These are phyloP conservation scores for Capromys pilorides DNA, from an alignment of 2,797 vertebrate species.

Conservation along the genomic window DNA sequence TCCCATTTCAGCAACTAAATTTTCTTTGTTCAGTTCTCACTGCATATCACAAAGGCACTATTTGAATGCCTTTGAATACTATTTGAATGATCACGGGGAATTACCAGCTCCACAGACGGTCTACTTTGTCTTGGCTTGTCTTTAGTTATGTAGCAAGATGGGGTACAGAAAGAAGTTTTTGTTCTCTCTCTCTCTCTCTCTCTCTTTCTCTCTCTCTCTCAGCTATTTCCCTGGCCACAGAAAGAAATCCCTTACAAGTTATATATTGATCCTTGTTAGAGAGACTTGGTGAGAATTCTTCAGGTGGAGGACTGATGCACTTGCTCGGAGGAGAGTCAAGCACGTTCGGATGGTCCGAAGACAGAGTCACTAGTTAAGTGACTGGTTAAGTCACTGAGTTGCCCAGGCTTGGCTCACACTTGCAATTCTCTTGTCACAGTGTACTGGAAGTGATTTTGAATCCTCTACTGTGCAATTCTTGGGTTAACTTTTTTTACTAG, in stretches of 20 bases:
- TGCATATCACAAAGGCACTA: not conserved
- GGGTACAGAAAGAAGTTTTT: too few relatives aligned
- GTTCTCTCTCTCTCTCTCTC: too few relatives aligned
- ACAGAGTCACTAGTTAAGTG: not conserved
- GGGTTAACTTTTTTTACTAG: not conserved
- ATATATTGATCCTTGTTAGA: not conserved
- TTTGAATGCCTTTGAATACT: too few relatives aligned
- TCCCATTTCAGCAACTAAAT: not conserved
- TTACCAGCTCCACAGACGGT: not conserved
- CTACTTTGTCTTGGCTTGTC: not conserved
- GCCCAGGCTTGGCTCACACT: not conserved
- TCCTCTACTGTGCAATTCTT: not conserved
- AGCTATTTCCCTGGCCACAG: too few relatives aligned
- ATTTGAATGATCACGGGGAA: not conserved
- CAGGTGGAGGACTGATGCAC: not conserved
- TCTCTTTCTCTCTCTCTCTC: too few relatives aligned
- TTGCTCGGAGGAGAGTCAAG: conserved; percentile 23
- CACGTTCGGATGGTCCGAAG: not conserved
- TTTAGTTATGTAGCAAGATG: not conserved
- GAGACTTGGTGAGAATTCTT: not conserved
- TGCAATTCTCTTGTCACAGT: not conserved
- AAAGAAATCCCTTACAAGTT: not conserved
- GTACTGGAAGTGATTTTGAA: not conserved
- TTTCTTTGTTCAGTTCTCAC: not conserved
- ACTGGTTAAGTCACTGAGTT: not conserved